Percentiles rank a stretch among this genome's conserved stretches.
Conservation (phyloP, 2,888 invertebrate species). For the Xestoiulus laeticollis region DNA sequence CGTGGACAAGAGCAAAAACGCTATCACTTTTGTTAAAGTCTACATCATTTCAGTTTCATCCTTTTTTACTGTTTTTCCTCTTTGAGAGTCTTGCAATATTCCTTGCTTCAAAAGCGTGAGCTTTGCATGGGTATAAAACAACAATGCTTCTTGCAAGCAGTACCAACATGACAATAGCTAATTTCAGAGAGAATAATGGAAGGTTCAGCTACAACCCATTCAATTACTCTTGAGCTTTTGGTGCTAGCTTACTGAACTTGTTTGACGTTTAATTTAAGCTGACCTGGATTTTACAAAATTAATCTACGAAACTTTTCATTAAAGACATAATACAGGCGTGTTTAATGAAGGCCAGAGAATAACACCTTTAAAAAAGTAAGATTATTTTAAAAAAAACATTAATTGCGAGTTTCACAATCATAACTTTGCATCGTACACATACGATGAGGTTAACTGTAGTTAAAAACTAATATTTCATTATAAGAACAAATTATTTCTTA, state of each 20-base stretch:
- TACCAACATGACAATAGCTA: conserved; percentile 9
- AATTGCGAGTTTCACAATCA: no score
- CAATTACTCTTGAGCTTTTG: background rate
- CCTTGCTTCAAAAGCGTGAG: background rate
- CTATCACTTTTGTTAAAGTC: background rate
- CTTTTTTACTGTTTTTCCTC: background rate
- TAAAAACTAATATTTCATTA: no score
- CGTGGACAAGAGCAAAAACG: conserved; percentile 8
- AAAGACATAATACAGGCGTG: background rate
- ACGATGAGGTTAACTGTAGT: no score
- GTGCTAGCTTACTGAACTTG: background rate
- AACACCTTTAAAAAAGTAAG: background rate
- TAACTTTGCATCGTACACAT: no score
- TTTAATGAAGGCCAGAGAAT: background rate
- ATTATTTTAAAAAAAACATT: background rate
- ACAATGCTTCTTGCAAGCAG: background rate
- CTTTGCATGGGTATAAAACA: background rate
- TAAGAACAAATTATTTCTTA: no score
- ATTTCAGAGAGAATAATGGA: background rate
- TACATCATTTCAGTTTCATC: background rate
- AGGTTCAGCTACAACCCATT: background rate
- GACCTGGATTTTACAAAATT: conserved; percentile 14
- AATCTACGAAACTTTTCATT: background rate
- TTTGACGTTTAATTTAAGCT: conserved; percentile 15
- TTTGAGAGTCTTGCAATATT: background rate